These are phyloP conservation scores for Sminthurinus aureus DNA, from an alignment of 2,888 invertebrate species.

Conservation along the genomic window DNA sequence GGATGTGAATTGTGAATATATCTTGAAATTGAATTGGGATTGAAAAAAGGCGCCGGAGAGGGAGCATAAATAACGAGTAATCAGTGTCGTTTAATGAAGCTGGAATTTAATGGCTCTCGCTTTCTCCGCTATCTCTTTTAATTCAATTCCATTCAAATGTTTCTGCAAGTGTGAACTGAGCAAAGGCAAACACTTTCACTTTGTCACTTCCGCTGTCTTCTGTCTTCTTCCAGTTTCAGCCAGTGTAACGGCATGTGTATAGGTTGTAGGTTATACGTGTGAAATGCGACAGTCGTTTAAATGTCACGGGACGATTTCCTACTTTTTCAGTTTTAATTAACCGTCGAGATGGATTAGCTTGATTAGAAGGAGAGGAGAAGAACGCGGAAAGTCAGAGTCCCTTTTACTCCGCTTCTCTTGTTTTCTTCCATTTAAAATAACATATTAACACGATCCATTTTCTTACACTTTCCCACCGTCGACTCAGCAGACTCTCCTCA, in stretches of 20 bases:
- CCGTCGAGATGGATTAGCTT: conserved; percentile 43
- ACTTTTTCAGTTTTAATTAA: conserved; percentile 41
- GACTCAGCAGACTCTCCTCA: background rate
- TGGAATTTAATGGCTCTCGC: no score
- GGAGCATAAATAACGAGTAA: no score
- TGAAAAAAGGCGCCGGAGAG: no score
- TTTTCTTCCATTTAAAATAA: background rate
- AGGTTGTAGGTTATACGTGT: no score
- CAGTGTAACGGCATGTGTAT: no score
- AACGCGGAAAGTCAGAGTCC: no score
- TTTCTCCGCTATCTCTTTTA: background rate
- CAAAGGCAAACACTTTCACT: background rate
- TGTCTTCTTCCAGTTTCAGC: background rate
- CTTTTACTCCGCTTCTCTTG: no score
- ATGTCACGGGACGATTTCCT: conserved; percentile 27
- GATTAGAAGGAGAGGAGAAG: conserved; percentile 1
- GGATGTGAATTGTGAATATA: no score
- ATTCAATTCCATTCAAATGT: background rate
- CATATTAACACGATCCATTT: background rate
- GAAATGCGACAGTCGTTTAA: no score
- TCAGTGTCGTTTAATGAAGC: no score
- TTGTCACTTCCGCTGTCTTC: background rate
- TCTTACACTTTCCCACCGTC: background rate
- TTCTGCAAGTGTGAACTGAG: background rate
- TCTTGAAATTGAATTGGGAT: no score